Percentiles rank a stretch among this genome's conserved stretches.
Conservation (phyloP, 2,888 invertebrate genomes). For the Cylloceria caligata region DNA sequence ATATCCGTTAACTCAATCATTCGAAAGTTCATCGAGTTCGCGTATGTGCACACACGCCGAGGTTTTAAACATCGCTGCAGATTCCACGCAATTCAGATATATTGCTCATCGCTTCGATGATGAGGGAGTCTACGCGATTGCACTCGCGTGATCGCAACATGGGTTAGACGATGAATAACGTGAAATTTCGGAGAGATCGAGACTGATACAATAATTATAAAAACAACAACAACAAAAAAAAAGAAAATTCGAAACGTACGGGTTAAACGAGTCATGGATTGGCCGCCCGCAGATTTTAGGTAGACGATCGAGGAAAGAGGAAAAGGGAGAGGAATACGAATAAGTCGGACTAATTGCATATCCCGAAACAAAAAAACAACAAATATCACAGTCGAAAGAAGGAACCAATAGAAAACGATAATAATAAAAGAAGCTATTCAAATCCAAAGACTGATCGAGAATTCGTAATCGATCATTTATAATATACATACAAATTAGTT, state of each 20-base stretch:
- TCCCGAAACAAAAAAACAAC: slow-evolving; percentile 21
- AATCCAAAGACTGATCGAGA: slow-evolving; percentile 65
- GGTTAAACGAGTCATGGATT: slow-evolving; percentile 45
- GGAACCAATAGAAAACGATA: slow-evolving; percentile 35
- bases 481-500: slow-evolving; percentile 28
- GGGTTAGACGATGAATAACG: slow-evolving; percentile 48
- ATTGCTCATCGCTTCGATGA: slow-evolving; percentile 38
- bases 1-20: background rate
- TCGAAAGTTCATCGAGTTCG: slow-evolving; percentile 51
- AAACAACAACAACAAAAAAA: slow-evolving; percentile 6
- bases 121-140: slow-evolving; percentile 52
- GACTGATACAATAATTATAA: slow-evolving; percentile 37
- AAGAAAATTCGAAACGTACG: slow-evolving; percentile 3
- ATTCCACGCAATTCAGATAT: background rate
- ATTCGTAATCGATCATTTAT: slow-evolving; percentile 47
- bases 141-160: slow-evolving; percentile 56
- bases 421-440: slow-evolving; percentile 42
- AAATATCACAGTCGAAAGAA: slow-evolving; percentile 20
- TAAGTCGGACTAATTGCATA: slow-evolving; percentile 37
- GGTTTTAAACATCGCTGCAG: background rate
- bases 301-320: slow-evolving; percentile 21
- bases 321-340: background rate
- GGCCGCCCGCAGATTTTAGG: slow-evolving; percentile 29
- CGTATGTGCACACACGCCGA: background rate
- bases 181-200: slow-evolving; percentile 50